Evolutionary conservation across 2,797 vertebrate genomes (phyloP), one percentile per base, ranked within the genome.

Genomic region (Falco cherrug): DNA sequence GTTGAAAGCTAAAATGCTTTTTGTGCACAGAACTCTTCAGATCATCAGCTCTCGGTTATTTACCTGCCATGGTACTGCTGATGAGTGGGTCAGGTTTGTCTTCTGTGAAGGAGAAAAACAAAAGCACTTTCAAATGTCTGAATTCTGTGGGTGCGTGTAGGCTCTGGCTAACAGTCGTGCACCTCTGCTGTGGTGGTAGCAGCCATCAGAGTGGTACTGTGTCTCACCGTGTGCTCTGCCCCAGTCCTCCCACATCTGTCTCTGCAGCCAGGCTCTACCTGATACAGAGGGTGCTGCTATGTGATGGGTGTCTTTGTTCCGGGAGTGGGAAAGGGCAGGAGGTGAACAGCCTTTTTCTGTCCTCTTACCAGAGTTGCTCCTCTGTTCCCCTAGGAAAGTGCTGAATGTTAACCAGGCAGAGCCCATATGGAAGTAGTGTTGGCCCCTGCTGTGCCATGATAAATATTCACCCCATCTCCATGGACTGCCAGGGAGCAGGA

Each of bases 1-100:
- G 33, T 57, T 93, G 79, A 85, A 93, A 94, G 79, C 35, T 65
- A 53, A 77, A 84, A 81, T 63, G 11, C 15, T 53, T 86, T 91
- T 90, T 77, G 39, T 84, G 26, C 13, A 7, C 13, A 9, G 35
- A 89, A 50, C 57, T 83, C 51, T 76, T 93, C 70, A 86, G 73
- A 73, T 89, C 6, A 8, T 71, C 54, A 75, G 51, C 31, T 93
- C n/a, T 82, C 26, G 22, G 53, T 56, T 79, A 70, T 84, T 89
- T 94, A 48, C 31, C 51, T 91, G 71, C 70, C 20, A 5, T 10
- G 19, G n/a, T 68, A 17, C 56, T 75, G 53, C 70, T 82, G 39
- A 16, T 31, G 56, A 48, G 22, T 10, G 8, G n/a, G 31, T 93
- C 78, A 43, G 35, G 35, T 64, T 89, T 92, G 19, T 73, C 74